A percentile compares a stretch with the other conserved stretches of the same genome.
phyloP scores from a whole-genome alignment of 2,888 invertebrate genomes.

The Molorchus minor region DNA sequence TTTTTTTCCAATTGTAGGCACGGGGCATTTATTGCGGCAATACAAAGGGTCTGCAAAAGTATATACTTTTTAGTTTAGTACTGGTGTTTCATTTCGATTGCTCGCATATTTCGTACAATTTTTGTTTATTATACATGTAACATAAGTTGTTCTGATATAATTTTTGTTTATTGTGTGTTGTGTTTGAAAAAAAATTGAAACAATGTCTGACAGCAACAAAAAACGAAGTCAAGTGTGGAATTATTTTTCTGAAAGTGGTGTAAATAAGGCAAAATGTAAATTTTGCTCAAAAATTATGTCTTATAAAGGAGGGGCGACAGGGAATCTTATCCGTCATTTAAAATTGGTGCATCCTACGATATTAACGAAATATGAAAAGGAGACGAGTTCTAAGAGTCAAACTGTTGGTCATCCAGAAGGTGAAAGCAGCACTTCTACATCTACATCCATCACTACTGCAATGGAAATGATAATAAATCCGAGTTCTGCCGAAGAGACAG shows the following conservation, averaged over 20 bases:
- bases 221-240: constrained; percentile 26
- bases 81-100: too few relatives aligned
- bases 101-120: too few relatives aligned
- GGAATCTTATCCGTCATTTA: constrained; percentile 25
- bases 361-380: not conserved
- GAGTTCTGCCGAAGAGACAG: not conserved
- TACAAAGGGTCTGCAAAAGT: too few relatives aligned
- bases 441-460: constrained; percentile 13
- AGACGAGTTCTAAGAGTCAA: not conserved
- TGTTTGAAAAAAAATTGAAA: too few relatives aligned
- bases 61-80: too few relatives aligned
- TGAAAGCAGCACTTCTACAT: constrained; percentile 4
- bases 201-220: constrained; percentile 12
- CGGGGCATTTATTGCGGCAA: too few relatives aligned
- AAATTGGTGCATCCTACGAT: constrained; percentile 21
- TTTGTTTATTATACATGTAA: too few relatives aligned
- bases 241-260: constrained; percentile 13
- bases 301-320: constrained; percentile 25
- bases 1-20: too few relatives aligned
- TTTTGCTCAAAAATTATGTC: constrained; percentile 30
- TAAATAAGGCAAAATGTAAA: constrained; percentile 25
- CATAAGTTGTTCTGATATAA: too few relatives aligned
- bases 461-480: too few relatives aligned
- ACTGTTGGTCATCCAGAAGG: not conserved
- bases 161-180: too few relatives aligned